phyloP scores from a whole-genome alignment of 2,888 invertebrate species.

The Tridacna gigas region DNA sequence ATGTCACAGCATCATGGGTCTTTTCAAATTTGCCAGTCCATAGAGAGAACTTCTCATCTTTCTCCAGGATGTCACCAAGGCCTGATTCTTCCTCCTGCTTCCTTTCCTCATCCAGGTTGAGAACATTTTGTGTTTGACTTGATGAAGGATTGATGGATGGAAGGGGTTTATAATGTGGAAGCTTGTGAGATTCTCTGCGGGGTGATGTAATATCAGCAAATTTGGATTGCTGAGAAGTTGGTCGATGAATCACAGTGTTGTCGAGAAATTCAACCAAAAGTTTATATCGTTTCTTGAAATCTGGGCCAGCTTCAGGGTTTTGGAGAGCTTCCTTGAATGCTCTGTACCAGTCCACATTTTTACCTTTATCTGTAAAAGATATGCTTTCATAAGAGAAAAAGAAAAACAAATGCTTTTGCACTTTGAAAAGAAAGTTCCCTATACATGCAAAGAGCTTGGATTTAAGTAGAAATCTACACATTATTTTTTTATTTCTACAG shows the following conservation, averaged over 20 bases:
- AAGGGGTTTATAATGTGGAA: constrained; percentile 75
- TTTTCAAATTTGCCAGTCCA: constrained; percentile 66
- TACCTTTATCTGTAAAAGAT: constrained; percentile 68
- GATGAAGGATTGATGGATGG: constrained; percentile 69
- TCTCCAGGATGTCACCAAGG: constrained; percentile 63
- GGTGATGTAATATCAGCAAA: constrained; percentile 65
- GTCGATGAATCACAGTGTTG: constrained; percentile 81
- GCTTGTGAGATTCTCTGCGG: constrained; percentile 49
- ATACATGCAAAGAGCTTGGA: too few relatives aligned
- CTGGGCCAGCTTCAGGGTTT: constrained; percentile 74
- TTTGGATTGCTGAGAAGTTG: constrained; percentile 73
- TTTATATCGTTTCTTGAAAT: constrained; percentile 74
- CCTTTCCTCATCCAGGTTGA: constrained; percentile 67
- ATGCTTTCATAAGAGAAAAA: too few relatives aligned
- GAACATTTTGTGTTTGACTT: constrained; percentile 63
- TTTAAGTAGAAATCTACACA: too few relatives aligned
- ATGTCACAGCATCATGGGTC: constrained; percentile 71
- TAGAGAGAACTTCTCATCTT: constrained; percentile 63
- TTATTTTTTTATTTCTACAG: too few relatives aligned
- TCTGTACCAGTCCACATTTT: constrained; percentile 80
- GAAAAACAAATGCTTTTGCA: too few relatives aligned
- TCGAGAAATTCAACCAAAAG: constrained; percentile 81
- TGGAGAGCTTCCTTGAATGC: constrained; percentile 76
- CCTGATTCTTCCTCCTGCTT: constrained; percentile 55
- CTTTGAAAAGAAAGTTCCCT: too few relatives aligned